Evolutionary conservation across 2,797 vertebrate genomes (phyloP), one percentile per base, ranked within the genome.

Genomic region (Muscicapa striata): DNA sequence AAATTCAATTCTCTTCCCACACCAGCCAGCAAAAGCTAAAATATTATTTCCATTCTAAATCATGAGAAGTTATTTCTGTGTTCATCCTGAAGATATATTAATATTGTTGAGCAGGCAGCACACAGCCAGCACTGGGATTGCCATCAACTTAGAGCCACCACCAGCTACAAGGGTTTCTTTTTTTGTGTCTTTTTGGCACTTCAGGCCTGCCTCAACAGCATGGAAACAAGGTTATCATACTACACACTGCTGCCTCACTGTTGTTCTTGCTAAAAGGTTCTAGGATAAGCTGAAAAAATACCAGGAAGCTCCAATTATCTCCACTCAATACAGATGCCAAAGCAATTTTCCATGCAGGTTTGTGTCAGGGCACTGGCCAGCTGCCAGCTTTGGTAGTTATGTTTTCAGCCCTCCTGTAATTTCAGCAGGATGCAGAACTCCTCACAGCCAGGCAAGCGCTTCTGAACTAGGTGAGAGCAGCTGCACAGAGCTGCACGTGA

Each of bases 361-460:
- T 55, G 46, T 68, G 82, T 41, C 76, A 34, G 72, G 1, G 15
- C 20, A 10, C 54, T 73, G 93, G 89, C 87, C 43, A 8, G 6
- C 19, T 85, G 74, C 87, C 87, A 93, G 69, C 6, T 0, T 59
- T 34, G 36, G 27, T 9, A 36, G 61, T 48, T 75, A 9, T 38
- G 54, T 81, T 93, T 78, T 83, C 79, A 68, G 85, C 69, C 82
- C 91, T 91, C 92, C 95, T 96, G 94, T 89, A 96, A 93, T 94
- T 93, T 87, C 93, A 93, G 93, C 61, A 87, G 84, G 57, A 68
- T 36, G 72, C 72, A 91, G 54, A 83, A 19, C 79, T 41, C 68
- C 32, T 52, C 45, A 6, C 43, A 85, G 89, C 59, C 57, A 49
- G 41, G 77, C 55, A 63, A 64, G 80, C 54, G 20, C 64, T 79